phyloP scores from a whole-genome alignment of 2,888 invertebrate genomes.

The Acronicta alni region DNA sequence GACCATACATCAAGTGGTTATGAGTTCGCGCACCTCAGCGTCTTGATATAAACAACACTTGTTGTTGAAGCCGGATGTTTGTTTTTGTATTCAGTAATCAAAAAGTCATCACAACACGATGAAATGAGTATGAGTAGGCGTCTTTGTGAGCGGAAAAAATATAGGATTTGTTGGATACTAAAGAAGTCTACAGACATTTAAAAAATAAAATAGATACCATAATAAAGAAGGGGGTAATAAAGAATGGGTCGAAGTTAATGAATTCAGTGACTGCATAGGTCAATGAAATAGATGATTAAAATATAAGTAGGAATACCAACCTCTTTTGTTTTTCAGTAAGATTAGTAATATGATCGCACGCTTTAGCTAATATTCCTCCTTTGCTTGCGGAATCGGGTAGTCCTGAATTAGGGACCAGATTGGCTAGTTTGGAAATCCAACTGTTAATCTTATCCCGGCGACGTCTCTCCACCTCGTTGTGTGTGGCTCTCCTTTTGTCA shows the following conservation, averaged over 20 bases:
- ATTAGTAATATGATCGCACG: slow-evolving; percentile 97
- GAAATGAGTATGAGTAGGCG: not conserved
- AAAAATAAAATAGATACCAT: too few relatives aligned
- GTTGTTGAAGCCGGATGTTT: not conserved
- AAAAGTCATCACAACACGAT: slow-evolving; percentile 1
- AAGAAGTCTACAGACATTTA: too few relatives aligned
- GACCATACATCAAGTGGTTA: not conserved
- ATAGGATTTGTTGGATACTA: too few relatives aligned
- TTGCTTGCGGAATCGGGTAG: slow-evolving; percentile 93
- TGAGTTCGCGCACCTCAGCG: not conserved
- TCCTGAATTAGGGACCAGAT: slow-evolving; percentile 94
- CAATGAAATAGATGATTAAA: not conserved
- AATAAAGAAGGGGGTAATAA: too few relatives aligned
- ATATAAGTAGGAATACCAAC: slow-evolving; percentile 74
- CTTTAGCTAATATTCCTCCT: slow-evolving; percentile 98
- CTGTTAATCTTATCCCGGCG: slow-evolving; percentile 98
- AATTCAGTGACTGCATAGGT: too few relatives aligned
- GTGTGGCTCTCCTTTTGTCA: slow-evolving; percentile 96
- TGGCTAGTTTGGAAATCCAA: slow-evolving; percentile 97
- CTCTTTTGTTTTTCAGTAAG: slow-evolving; percentile 94
- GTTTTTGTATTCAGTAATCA: not conserved
- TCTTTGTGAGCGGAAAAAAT: not conserved
- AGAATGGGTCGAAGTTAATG: too few relatives aligned
- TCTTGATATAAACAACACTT: not conserved
- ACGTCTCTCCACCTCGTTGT: slow-evolving; percentile 98